Conservation (phyloP, 1,140 invertebrate genomes). For the Drosophila leontia region DNA sequence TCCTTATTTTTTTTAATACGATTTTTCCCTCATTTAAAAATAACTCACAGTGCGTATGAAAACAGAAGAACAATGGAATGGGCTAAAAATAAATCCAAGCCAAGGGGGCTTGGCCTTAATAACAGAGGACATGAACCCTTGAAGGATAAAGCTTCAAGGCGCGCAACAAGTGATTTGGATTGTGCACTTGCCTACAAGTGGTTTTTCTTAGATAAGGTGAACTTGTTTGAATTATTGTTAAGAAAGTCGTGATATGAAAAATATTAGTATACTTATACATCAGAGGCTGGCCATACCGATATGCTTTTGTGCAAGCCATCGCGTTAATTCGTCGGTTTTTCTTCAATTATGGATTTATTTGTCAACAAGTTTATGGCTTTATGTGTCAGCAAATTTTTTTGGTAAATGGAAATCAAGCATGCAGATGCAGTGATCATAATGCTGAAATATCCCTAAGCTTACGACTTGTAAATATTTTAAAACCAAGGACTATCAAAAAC, state of each 20-base stretch:
- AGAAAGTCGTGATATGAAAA: conserved; percentile 1
- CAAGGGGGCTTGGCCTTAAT: conserved; percentile 27
- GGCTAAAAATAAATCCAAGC: conserved; percentile 33
- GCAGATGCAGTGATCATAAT: background rate
- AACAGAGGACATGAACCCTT: background rate
- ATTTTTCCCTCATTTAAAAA: conserved; percentile 33
- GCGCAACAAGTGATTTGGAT: conserved; percentile 36
- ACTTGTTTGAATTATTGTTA: conserved; percentile 1
- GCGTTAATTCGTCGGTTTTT: background rate
- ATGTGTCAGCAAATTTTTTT: background rate
- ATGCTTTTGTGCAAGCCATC: background rate
- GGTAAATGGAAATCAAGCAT: background rate
- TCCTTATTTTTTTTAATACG: conserved; percentile 30
- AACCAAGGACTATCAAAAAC: background rate
- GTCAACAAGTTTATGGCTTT: background rate
- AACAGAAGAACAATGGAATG: conserved; percentile 33
- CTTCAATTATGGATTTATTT: background rate
- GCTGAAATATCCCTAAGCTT: background rate
- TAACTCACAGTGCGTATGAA: conserved; percentile 35
- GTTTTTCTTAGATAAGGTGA: background rate
- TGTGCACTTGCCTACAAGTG: background rate
- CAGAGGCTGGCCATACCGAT: background rate
- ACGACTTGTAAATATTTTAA: background rate
- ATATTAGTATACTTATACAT: background rate
- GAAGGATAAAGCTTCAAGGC: conserved; percentile 11